A percentile compares a stretch with the other conserved stretches of the same genome.
phyloP scores from a whole-genome alignment of 2,113 vertebrate genomes.

The Elaphurus davidianus region DNA sequence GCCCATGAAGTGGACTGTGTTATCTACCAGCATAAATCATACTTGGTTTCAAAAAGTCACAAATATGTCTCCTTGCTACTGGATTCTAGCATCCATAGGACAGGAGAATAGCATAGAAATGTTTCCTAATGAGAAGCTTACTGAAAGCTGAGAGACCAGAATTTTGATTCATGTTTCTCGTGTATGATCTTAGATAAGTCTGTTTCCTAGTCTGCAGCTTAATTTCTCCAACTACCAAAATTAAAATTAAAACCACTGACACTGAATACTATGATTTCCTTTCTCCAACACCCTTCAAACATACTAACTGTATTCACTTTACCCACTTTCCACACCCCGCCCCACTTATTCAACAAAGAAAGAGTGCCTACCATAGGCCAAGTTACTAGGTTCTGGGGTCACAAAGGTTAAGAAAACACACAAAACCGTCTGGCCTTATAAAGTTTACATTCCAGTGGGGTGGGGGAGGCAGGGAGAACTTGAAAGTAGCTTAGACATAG shows the following conservation, averaged over 20 bases:
- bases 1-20: not conserved
- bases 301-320: not conserved
- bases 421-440: not conserved
- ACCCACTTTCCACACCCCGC: not conserved
- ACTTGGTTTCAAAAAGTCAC: constrained; percentile 38
- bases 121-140: not conserved
- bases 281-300: not conserved
- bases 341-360: not conserved
- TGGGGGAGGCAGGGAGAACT: not conserved
- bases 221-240: constrained; percentile 40
- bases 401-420: not conserved
- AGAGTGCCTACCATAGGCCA: not conserved
- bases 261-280: not conserved
- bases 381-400: not conserved
- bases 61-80: not conserved
- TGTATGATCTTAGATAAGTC: not conserved
- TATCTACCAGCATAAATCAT: not conserved
- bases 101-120: not conserved
- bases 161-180: constrained; percentile 17
- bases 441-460: not conserved
- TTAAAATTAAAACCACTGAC: constrained; percentile 11
- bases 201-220: constrained; percentile 26
- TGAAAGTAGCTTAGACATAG: not conserved
- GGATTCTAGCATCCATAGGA: not conserved
- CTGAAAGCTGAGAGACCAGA: not conserved